These are phyloP conservation scores for Cephus pulcher DNA, from an alignment of 2,888 invertebrate species.

Conservation along the genomic window DNA sequence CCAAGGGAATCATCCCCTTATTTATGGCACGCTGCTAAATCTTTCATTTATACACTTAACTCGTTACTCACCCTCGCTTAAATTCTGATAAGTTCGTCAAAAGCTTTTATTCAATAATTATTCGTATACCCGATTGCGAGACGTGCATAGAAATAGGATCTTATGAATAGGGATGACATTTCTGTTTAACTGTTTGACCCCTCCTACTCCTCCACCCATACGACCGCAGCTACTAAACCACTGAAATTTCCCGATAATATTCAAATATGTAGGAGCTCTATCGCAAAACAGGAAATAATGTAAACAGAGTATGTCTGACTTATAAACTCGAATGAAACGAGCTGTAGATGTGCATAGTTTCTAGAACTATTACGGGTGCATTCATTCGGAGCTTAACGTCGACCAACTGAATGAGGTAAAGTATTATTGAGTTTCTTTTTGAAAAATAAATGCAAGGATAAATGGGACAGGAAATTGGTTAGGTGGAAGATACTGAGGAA, in stretches of 20 bases:
- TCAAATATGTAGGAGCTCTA: background rate
- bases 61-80: background rate
- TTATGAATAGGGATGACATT: background rate
- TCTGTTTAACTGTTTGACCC: background rate
- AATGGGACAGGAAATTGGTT: background rate
- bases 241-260: background rate
- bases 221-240: background rate
- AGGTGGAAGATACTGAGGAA: too few species aligned
- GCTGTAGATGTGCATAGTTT: background rate
- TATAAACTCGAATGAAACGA: background rate
- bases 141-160: background rate
- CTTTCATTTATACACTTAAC: background rate
- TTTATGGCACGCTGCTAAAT: background rate
- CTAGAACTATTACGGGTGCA: background rate
- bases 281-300: background rate
- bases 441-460: too few species aligned
- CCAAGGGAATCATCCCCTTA: background rate
- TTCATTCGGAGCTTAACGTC: background rate
- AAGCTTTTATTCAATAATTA: background rate
- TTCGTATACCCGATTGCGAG: background rate
- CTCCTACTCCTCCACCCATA: too few species aligned
- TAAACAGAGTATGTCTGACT: background rate
- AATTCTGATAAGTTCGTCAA: background rate
- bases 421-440: too few species aligned
- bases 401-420: background rate